Percentiles rank a stretch among this genome's conserved stretches.
Conservation (phyloP, 2,113 vertebrate genomes). For the Maccullochella peelii region DNA sequence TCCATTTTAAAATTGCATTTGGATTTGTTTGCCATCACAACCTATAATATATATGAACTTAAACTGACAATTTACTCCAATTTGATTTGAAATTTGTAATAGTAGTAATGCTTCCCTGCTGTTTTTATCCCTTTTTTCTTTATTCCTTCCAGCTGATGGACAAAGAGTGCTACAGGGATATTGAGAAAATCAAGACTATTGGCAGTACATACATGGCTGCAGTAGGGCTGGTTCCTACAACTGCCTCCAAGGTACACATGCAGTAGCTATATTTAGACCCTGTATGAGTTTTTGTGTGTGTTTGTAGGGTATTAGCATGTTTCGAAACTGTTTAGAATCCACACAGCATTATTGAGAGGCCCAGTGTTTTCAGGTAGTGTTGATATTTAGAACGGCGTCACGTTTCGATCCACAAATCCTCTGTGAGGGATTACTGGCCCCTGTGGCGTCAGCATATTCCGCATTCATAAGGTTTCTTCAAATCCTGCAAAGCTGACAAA, state of each 20-base stretch:
- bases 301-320: constrained; percentile 25
- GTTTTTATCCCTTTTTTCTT: constrained; percentile 7
- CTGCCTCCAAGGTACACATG: constrained; percentile 88
- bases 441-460: constrained; percentile 57
- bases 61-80: constrained; percentile 20
- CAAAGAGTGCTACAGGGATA: constrained; percentile 96
- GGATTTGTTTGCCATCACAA: constrained; percentile 33
- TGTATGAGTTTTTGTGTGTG: constrained; percentile 4
- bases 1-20: constrained; percentile 32
- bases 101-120: constrained; percentile 3
- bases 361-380: constrained; percentile 15
- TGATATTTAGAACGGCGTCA: constrained; percentile 57
- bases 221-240: constrained; percentile 95
- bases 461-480: constrained; percentile 59
- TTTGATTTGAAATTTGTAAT: constrained; percentile 24
- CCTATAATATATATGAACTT: constrained; percentile 16
- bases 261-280: constrained; percentile 30
- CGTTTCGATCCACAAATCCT: constrained; percentile 61
- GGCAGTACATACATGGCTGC: constrained; percentile 99
- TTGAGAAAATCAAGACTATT: constrained; percentile 99
- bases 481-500: constrained; percentile 62
- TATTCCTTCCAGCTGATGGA: constrained; percentile 91
- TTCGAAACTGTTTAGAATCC: constrained; percentile 19
- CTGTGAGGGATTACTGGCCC: constrained; percentile 46
- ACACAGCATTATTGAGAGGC: constrained; percentile 20